Evolutionary conservation across 2,113 vertebrate genomes (phyloP).

Genomic region (Pteropus alecto): DNA sequence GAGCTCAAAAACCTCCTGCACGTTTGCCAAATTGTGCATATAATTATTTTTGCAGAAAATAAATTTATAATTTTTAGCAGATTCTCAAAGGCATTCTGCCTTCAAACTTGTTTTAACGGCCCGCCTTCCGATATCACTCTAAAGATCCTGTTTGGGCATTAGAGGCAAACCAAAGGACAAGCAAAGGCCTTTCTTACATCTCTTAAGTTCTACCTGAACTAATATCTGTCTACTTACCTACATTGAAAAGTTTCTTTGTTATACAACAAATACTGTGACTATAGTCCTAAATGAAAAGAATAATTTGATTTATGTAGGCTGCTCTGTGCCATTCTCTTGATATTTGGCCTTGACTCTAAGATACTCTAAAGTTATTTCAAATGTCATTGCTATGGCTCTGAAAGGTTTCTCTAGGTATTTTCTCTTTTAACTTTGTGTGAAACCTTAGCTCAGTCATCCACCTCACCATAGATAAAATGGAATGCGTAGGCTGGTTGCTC

Average conservation of each 20-base stretch:
- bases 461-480: background rate
- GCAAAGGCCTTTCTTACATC: background rate
- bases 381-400: background rate
- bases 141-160: background rate
- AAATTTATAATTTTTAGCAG: conserved; percentile 11
- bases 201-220: background rate
- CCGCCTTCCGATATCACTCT: background rate
- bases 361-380: background rate
- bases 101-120: background rate
- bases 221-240: background rate
- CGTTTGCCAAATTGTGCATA: background rate
- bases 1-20: background rate
- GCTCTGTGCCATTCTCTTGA: background rate
- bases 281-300: background rate
- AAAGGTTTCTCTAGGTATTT: background rate
- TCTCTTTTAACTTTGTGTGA: background rate
- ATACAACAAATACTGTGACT: background rate
- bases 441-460: background rate
- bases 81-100: background rate
- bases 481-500: background rate
- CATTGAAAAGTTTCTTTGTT: background rate
- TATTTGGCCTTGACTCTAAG: background rate
- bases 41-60: background rate
- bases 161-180: background rate
- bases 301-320: background rate